Conservation (phyloP, 2,888 invertebrate genomes). For the Patella pellucida region DNA sequence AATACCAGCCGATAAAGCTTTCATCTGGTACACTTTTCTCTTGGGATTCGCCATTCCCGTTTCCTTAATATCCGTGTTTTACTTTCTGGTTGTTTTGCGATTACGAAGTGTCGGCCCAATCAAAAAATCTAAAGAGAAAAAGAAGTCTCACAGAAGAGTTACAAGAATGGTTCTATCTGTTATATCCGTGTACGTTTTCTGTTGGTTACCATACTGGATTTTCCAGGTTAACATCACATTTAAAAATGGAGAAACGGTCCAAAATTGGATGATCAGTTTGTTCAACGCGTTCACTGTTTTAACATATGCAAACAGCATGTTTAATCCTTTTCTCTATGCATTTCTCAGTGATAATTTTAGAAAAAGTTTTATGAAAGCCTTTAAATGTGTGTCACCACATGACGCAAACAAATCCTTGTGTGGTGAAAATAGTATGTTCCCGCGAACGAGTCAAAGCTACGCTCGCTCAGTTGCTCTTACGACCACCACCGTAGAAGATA, state of each 20-base stretch:
- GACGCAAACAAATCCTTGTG: constrained; percentile 52
- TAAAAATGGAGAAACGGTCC: constrained; percentile 15
- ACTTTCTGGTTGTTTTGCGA: constrained; percentile 65
- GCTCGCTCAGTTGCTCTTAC: constrained; percentile 26
- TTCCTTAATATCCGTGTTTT: constrained; percentile 66
- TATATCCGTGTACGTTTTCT: constrained; percentile 66
- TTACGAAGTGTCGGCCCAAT: constrained; percentile 64
- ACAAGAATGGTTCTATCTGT: constrained; percentile 68
- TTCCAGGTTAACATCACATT: constrained; percentile 63
- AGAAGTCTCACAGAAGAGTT: constrained; percentile 63
- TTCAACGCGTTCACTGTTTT: constrained; percentile 66
- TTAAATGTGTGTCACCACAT: constrained; percentile 57
- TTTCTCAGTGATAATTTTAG: constrained; percentile 69
- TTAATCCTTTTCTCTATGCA: constrained; percentile 69
- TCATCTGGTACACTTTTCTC: constrained; percentile 68
- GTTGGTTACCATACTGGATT: constrained; percentile 70
- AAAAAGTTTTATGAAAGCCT: constrained; percentile 68
- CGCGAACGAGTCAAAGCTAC: constrained; percentile 42
- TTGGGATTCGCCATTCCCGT: constrained; percentile 67
- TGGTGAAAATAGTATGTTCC: constrained; percentile 58
- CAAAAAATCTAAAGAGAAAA: constrained; percentile 65
- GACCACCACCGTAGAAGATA: constrained; percentile 32
- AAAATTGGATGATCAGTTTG: constrained; percentile 49
- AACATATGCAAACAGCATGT: constrained; percentile 68
- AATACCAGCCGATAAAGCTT: constrained; percentile 63